Conservation (phyloP, 92 coral and sea anemone genomes). For the Umimayanthus chanpuru region DNA sequence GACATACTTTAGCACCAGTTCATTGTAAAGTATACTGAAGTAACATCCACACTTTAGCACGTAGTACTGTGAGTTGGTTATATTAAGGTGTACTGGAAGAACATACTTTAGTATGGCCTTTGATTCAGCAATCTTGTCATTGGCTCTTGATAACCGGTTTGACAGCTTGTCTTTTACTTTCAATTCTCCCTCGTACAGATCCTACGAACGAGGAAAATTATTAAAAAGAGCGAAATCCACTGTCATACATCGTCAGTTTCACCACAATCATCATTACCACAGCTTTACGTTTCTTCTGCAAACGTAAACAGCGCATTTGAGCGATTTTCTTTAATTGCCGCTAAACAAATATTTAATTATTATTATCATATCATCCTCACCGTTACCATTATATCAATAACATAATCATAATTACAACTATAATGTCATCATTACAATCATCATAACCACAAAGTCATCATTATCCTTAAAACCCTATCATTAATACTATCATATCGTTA, state of each 20-base stretch:
- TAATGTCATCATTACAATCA: neutral
- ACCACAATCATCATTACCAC: neutral
- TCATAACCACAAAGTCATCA: neutral
- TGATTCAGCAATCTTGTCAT: slow-evolving; percentile 90
- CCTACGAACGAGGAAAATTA: slow-evolving; percentile 53
- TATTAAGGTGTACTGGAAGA: neutral
- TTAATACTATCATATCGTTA: neutral
- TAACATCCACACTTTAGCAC: too few relatives aligned
- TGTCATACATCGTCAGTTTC: neutral
- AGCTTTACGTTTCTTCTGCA: too few relatives aligned
- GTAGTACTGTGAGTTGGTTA: too few relatives aligned
- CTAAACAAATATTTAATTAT: too few relatives aligned
- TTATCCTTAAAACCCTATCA: too few relatives aligned
- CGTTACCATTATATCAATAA: neutral
- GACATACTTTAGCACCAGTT: too few relatives aligned
- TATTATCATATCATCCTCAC: too few relatives aligned
- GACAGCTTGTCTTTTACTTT: slow-evolving; percentile 88
- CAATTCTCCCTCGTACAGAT: slow-evolving; percentile 84
- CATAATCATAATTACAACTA: neutral
- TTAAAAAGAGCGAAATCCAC: too few relatives aligned
- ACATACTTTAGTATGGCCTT: slow-evolving; percentile 92
- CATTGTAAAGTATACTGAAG: too few relatives aligned
- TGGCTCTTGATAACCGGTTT: slow-evolving; percentile 83
- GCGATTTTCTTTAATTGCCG: too few relatives aligned
- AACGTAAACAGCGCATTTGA: too few relatives aligned